Evolutionary conservation across 2,888 invertebrate genomes (phyloP).

Genomic region (Cerastis rubricosa): DNA sequence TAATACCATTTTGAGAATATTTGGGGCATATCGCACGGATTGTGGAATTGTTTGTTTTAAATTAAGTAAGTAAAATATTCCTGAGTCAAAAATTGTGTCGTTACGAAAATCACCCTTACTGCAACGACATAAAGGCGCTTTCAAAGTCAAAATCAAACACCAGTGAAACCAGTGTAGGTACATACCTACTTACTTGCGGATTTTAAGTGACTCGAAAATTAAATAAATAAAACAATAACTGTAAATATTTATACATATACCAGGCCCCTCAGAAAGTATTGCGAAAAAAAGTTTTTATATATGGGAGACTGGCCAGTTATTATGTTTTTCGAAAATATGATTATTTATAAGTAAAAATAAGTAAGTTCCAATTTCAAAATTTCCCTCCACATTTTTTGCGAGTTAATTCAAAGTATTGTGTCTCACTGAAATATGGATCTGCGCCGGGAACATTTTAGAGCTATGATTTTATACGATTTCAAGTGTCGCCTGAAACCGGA

Average conservation of each 20-base stretch:
- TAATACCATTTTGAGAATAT: constrained; percentile 55
- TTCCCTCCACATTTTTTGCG: no score
- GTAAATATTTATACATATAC: background rate
- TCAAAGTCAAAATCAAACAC: background rate
- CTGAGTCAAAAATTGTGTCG: background rate
- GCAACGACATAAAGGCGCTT: background rate
- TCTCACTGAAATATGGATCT: no score
- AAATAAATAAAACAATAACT: background rate
- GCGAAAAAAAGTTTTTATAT: no score
- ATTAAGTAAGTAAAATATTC: constrained; percentile 29
- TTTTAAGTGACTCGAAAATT: background rate
- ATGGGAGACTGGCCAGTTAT: no score
- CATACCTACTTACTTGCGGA: background rate
- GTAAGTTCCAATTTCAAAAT: no score
- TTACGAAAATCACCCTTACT: background rate
- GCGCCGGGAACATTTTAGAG: no score
- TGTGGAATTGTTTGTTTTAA: constrained; percentile 15
- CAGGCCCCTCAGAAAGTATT: no score
- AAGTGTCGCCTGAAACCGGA: no score
- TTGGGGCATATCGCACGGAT: constrained; percentile 39
- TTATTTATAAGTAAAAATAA: no score
- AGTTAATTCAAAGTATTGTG: no score
- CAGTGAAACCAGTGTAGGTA: background rate
- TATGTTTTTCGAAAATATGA: no score
- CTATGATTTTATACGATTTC: no score